Base-by-base conservation (phyloP, 2,888 invertebrate species). In the Drosophila anomalata region DNA sequence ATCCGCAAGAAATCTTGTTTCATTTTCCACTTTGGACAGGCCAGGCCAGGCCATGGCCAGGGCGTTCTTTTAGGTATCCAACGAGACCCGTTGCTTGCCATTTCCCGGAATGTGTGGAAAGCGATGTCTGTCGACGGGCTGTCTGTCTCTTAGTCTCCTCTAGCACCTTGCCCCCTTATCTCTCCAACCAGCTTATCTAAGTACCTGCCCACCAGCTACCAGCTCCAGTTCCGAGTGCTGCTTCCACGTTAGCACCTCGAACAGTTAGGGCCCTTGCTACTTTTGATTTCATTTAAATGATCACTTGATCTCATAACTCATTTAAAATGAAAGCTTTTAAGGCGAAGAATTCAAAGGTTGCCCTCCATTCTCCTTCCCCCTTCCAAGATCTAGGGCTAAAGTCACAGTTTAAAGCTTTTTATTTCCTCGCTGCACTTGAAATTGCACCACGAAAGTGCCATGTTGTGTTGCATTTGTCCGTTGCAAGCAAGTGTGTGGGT, bases 21-120 rank as follows among this genome's bases (percentile, higher is more conserved):
- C 77, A 76, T 81, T 83, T 79, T 79, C 71, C 63, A 63, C 53
- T 14, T n/a, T 71, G 56, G 73, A 69, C 57, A 24, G 22, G 73
- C 71, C 57, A 75, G n/a, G n/a, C 71, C 57, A 22, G 22, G 73
- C 71, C 57, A 75, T 79, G 66, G 58, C 48, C 56, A 72, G 71
- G 70, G 75, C 74, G 77, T 74, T 74, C 59, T 56, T 67, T 68
- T 42, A 60, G 68, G 66, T 73, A 74, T 76, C 69, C 44, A 59
- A 48, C 48, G 52, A 67, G 70, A 59, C 59, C 79, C 78, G 81
- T 82, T 81, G 54, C 53, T 36, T 77, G 79, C 78, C 67, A 72
- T 82, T 70, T 82, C 87, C 81, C 74, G 73, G 81, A 82, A 82
- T 78, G 84, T 84, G 87, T 68, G 72, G 68, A 86, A 78, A 78